Base-by-base conservation (phyloP, 2,113 vertebrate genomes). In the Brachypteracias leptosomus region DNA sequence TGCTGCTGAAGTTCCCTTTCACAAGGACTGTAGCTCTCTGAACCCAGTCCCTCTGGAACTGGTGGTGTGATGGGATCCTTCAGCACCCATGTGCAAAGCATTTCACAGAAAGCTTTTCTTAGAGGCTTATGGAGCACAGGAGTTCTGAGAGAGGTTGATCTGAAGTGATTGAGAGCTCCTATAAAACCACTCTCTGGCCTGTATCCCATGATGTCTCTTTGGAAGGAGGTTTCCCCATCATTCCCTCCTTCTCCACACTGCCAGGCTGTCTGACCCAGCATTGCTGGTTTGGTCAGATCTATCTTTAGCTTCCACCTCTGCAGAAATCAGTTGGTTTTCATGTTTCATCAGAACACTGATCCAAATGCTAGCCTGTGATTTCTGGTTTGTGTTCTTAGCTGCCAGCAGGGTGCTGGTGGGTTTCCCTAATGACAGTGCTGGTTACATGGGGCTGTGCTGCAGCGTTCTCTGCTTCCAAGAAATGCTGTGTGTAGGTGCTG, bases 261-360 rank as follows among this genome's bases (percentile, higher is more conserved):
- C 59, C 49, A 38, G 71, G 44, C 65, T 81, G 78, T 46, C 91
- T 61, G 61, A 49, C 54, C 36, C 66, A 8, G 7, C 3, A 7
- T 59, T 88, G 85, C 88, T 95, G 85, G 2, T 90, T 91, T 96
- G 83, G 57, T 89, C 76, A 87, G 76, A 47, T 40, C 84, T 94
- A 78, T 89, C 68, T 96, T 91, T 94, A 84, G 75, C 35, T 86
- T 33, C 52, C 28, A 42, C 17, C 62, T 52, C 44, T 47, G 58
- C 75, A 71, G 68, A 68, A 88, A 90, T 44, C 4, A 5, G 22
- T 52, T 0, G 13, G 35, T 79, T 95, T 85, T 46, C 61, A n/a
- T 40, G 36, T 72, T 57, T 90, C 58, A 86, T 74, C 72, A 73
- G 74, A 97, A 38, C 22, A 5, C 24, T 29, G 57, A 21, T n/a